Evolutionary conservation across 2,888 invertebrate species (phyloP).

Genomic region (Mechanitis mazaeus): DNA sequence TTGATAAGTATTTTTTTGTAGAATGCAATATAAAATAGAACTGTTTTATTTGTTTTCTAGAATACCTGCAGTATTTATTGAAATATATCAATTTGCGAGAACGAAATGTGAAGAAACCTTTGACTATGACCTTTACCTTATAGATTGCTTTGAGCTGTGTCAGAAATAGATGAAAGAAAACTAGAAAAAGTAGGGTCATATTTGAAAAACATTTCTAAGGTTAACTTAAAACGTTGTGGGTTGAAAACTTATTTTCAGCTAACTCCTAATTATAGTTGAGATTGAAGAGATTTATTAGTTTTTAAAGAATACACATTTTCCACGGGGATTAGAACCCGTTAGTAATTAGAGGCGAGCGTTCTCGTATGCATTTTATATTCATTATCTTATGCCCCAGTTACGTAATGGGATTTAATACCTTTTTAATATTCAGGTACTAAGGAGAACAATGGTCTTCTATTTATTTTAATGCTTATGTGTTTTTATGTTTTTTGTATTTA

Average conservation of each 20-base stretch:
- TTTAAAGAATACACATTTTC: slow-evolving; percentile 17
- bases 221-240: too few relatives aligned
- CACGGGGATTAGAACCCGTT: slow-evolving; percentile 17
- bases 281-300: background rate
- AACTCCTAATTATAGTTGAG: too few relatives aligned
- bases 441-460: slow-evolving; percentile 7
- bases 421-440: slow-evolving; percentile 8
- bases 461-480: background rate
- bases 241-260: too few relatives aligned
- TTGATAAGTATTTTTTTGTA: too few relatives aligned
- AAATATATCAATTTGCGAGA: background rate
- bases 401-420: slow-evolving; percentile 9
- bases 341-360: slow-evolving; percentile 23
- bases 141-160: background rate
- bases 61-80: background rate
- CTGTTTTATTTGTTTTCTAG: background rate
- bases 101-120: background rate
- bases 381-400: slow-evolving; percentile 23
- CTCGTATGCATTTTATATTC: slow-evolving; percentile 27
- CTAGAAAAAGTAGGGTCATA: background rate
- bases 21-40: too few relatives aligned
- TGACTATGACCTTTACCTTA: background rate
- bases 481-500: slow-evolving; percentile 2
- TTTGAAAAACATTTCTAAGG: background rate
- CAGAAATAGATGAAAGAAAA: background rate